Percentiles rank a stretch among this genome's conserved stretches.
These are phyloP conservation scores for Lasioglossum oenotherae DNA, from an alignment of 2,888 invertebrate genomes.

Conservation along the genomic window DNA sequence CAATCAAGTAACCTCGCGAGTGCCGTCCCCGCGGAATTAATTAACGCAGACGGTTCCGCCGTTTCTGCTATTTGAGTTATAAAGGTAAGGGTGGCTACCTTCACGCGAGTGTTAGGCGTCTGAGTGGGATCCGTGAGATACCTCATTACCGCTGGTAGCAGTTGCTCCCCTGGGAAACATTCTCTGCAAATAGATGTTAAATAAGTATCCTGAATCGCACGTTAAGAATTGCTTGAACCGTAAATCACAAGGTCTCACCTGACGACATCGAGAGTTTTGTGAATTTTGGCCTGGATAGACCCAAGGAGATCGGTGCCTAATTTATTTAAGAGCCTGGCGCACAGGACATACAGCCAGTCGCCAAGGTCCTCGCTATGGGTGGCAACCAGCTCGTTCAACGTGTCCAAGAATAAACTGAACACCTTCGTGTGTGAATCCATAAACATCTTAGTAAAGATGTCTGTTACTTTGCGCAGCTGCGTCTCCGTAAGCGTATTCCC, in stretches of 20 bases:
- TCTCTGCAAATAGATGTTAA: slow-evolving; percentile 81
- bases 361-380: slow-evolving; percentile 94
- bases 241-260: slow-evolving; percentile 84
- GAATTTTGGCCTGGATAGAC: slow-evolving; percentile 96
- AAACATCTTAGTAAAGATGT: slow-evolving; percentile 98
- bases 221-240: not conserved
- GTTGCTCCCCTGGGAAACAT: slow-evolving; percentile 87
- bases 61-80: slow-evolving; percentile 88
- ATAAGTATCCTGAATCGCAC: not conserved
- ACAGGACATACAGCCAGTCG: slow-evolving; percentile 96
- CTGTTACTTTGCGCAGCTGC: slow-evolving; percentile 94
- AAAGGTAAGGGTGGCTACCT: slow-evolving; percentile 91
- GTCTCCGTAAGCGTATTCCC: slow-evolving; percentile 88
- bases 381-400: slow-evolving; percentile 94
- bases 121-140: slow-evolving; percentile 97
- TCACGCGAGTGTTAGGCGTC: slow-evolving; percentile 94
- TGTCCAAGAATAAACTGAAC: slow-evolving; percentile 96
- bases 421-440: slow-evolving; percentile 98
- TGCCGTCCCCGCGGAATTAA: slow-evolving; percentile 78
- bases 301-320: slow-evolving; percentile 95
- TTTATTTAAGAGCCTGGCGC: slow-evolving; percentile 95
- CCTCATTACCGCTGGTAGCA: slow-evolving; percentile 87
- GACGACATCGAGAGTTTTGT: slow-evolving; percentile 93
- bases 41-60: slow-evolving; percentile 85
- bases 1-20: slow-evolving; percentile 83